Evolutionary conservation across 1,140 invertebrate species (phyloP).

Genomic region (Coenobita brevimanus): DNA sequence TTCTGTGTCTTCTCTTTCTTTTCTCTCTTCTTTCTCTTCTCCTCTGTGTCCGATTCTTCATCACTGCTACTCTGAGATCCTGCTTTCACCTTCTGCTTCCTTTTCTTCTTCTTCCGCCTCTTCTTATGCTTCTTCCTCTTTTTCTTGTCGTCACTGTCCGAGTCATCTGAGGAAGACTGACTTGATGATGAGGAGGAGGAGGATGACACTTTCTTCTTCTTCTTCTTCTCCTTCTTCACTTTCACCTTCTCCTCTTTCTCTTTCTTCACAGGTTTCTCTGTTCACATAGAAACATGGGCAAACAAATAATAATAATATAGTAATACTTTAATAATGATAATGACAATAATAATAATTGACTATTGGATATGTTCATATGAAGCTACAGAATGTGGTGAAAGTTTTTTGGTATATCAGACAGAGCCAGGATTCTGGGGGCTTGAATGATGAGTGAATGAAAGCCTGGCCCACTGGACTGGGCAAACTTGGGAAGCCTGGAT

Average conservation of each 20-base stretch:
- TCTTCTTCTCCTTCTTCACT: slow-evolving; percentile 49
- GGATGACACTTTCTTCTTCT: slow-evolving; percentile 34
- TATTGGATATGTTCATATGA: too few species aligned
- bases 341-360: too few species aligned
- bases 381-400: too few species aligned
- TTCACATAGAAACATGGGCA: too few species aligned
- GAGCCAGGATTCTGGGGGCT: too few species aligned
- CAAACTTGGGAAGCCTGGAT: too few species aligned
- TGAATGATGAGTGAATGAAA: too few species aligned
- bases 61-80: slow-evolving; percentile 18
- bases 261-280: slow-evolving; percentile 43
- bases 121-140: slow-evolving; percentile 49
- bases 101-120: slow-evolving; percentile 33
- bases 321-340: too few species aligned
- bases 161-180: slow-evolving; percentile 20
- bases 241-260: slow-evolving; percentile 47
- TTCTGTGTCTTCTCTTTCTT: neutral
- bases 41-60: neutral
- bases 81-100: slow-evolving; percentile 29
- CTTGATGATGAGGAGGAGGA: slow-evolving; percentile 33
- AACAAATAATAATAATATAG: too few species aligned
- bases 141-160: slow-evolving; percentile 26
- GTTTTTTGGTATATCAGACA: too few species aligned
- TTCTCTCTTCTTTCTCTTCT: neutral
- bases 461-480: too few species aligned